A percentile compares a stretch with the other conserved stretches of the same genome.
Conservation (phyloP, 1,140 invertebrate species). For the Drosophila repleta region DNA sequence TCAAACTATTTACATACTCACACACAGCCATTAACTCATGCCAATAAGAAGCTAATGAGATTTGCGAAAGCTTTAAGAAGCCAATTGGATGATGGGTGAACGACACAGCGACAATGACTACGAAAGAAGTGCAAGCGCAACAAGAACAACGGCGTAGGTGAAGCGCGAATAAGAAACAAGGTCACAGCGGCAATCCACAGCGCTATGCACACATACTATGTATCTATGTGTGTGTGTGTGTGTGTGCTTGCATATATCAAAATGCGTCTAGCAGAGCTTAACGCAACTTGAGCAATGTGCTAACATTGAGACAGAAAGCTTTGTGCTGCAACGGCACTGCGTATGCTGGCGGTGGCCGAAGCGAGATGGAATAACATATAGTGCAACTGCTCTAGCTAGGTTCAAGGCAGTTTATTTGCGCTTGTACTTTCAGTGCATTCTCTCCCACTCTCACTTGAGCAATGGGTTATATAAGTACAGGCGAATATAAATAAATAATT, state of each 20-base stretch:
- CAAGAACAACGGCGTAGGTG: constrained; percentile 33
- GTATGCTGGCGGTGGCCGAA: constrained; percentile 3
- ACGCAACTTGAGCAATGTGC: constrained; percentile 53
- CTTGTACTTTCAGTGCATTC: not conserved
- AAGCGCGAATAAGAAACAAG: constrained; percentile 66
- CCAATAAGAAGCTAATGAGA: constrained; percentile 3
- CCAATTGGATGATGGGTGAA: constrained; percentile 24
- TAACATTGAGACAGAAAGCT: constrained; percentile 69
- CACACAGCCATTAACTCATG: no score
- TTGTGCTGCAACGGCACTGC: constrained; percentile 42
- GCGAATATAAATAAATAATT: not conserved
- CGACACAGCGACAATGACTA: constrained; percentile 21
- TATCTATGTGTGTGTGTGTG: not conserved
- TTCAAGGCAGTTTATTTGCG: constrained; percentile 39
- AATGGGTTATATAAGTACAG: no score
- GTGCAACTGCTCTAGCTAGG: constrained; percentile 6
- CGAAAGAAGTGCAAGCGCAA: constrained; percentile 20
- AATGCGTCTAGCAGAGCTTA: constrained; percentile 56
- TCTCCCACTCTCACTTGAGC: not conserved
- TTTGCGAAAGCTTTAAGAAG: constrained; percentile 3
- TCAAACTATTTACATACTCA: constrained; percentile 8
- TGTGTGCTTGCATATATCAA: not conserved
- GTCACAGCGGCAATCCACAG: constrained; percentile 65
- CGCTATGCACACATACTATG: constrained; percentile 13
- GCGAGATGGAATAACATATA: not conserved